Conservation (phyloP, 2,113 vertebrate genomes). For the Lagopus muta region DNA sequence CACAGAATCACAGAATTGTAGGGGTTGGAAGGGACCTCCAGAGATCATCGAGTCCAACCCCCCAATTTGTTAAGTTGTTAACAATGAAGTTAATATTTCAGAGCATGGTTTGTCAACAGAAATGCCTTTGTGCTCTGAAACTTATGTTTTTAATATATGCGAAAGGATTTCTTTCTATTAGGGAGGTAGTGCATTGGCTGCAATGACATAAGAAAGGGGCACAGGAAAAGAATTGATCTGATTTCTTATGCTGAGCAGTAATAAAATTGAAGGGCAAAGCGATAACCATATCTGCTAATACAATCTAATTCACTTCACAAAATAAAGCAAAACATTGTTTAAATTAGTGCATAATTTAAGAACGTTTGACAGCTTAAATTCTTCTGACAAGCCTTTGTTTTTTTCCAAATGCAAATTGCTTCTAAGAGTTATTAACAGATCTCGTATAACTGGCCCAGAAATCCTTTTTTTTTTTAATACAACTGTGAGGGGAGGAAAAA, state of each 20-base stretch:
- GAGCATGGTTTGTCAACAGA: too few relatives aligned
- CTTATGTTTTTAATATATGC: too few relatives aligned
- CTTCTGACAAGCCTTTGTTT: not conserved
- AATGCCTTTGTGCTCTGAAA: too few relatives aligned
- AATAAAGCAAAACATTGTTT: not conserved
- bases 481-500: fast-evolving
- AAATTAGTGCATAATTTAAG: not conserved
- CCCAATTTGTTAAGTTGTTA: too few relatives aligned
- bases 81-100: too few relatives aligned
- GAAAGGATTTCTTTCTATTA: too few relatives aligned
- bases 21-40: too few relatives aligned
- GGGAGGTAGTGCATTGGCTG: not conserved
- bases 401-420: too few relatives aligned
- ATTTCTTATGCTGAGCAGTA: not conserved
- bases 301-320: not conserved
- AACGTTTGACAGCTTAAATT: not conserved
- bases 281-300: not conserved
- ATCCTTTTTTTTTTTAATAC: not conserved
- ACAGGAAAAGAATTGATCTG: not conserved
- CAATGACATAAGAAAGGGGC: not conserved
- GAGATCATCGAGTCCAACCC: too few relatives aligned
- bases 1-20: too few relatives aligned
- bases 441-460: not conserved
- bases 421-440: not conserved
- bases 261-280: not conserved